Evolutionary conservation across 2,113 vertebrate genomes (phyloP).

Genomic region (Clarias batrachus): DNA sequence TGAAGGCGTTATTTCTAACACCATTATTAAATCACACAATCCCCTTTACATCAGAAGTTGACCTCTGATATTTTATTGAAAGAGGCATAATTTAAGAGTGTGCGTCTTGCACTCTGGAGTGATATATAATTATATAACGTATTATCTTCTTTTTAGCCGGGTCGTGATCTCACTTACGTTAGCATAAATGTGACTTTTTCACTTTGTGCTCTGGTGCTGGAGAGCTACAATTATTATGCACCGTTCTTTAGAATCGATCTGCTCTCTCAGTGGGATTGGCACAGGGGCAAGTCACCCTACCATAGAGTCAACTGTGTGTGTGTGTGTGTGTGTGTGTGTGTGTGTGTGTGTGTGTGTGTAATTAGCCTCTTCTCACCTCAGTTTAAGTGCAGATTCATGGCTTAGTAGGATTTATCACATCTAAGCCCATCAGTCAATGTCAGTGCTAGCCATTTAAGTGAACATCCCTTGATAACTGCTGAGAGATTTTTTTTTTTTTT

Average conservation of each 20-base stretch:
- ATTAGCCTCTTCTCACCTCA: constrained; percentile 23
- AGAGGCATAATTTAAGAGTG: not conserved
- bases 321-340: not conserved
- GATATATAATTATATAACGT: not conserved
- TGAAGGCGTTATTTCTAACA: not conserved
- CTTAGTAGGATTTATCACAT: constrained; percentile 26
- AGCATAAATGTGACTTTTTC: not conserved
- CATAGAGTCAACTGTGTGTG: not conserved
- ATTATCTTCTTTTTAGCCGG: constrained; percentile 4
- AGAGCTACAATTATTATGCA: constrained; percentile 9
- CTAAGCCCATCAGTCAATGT: constrained; percentile 41
- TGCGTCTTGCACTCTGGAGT: not conserved
- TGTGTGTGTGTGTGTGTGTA: constrained; percentile 10
- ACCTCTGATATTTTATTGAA: constrained; percentile 2
- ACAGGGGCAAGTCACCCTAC: constrained; percentile 17
- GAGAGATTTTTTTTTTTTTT: not conserved
- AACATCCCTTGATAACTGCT: constrained; percentile 2
- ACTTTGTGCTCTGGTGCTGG: not conserved
- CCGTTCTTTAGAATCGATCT: constrained; percentile 26
- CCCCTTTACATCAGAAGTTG: not conserved
- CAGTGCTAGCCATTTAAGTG: constrained; percentile 12
- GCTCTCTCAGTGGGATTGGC: constrained; percentile 1
- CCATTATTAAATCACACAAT: not conserved
- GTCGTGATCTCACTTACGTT: not conserved
- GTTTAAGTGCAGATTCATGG: constrained; percentile 24